Base-by-base conservation (phyloP, 1,140 invertebrate genomes). In the Ooceraea biroi region DNA sequence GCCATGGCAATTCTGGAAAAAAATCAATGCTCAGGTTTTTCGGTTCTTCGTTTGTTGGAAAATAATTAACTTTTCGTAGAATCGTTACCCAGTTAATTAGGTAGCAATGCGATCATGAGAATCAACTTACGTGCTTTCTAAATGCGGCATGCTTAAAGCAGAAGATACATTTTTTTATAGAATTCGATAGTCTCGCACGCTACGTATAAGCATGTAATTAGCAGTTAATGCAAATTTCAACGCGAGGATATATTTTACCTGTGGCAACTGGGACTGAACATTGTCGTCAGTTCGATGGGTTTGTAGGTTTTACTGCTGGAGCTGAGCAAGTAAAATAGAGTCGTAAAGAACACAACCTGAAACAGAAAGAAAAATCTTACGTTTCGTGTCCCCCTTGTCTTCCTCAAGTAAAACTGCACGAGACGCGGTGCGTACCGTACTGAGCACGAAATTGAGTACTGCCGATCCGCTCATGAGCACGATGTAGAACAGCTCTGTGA, bases 341-440 rank as follows among this genome's bases (percentile, higher is more conserved):
- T 98, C 1, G 99, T 99, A 89, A 99, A 96, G 95, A 99, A 99
- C 0, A 99, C 97, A 83, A 99, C 96, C 98, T 99, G 91, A 94
- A 65, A 84, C 66, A 85, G 88, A 88, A 84, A 85, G 88, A 88
- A 84, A 88, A 66, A 68, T 69, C 27, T 41, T 50, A 30, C 0
- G 44, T 19, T 11, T 41, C 0, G 0, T 36, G 8, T 14, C 1
- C 65, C 65, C 14, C n/a, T n/a, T n/a, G n/a, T 41, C 4, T 19
- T 73, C 41, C 17, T 17, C 17, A 12, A 44, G 1, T n/a, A 19
- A 44, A 69, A 5, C 5, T 68, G 66, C 1, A 12, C 0, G 30
- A 41, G 19, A 55, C 5, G 22, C 10, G 1, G 0, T 19, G 44
- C 95, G 96, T 95, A 99, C 98, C 95, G 98, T 96, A 92, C 98